Evolutionary conservation across 1,140 invertebrate species (phyloP).

Genomic region (Coelopa frigida): DNA sequence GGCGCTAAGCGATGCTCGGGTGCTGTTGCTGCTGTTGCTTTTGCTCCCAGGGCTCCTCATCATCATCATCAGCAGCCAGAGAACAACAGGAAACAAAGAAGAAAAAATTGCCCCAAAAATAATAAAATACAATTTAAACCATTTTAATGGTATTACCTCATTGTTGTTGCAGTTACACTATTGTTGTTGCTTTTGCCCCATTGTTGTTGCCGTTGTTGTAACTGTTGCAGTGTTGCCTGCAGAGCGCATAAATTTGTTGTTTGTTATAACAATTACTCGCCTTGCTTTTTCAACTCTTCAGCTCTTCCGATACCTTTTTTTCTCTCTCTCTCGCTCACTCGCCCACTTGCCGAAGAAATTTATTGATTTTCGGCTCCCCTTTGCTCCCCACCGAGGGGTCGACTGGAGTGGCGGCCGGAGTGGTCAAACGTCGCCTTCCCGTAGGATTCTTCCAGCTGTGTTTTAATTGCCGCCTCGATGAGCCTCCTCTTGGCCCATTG

Average conservation of each 20-base stretch:
- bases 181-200: neutral
- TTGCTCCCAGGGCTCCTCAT: slow-evolving; percentile 9
- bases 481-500: no score
- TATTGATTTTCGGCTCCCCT: neutral
- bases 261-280: neutral
- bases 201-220: slow-evolving; percentile 5
- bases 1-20: slow-evolving; percentile 28
- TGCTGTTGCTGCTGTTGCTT: slow-evolving; percentile 8
- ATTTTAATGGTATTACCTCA: slow-evolving; percentile 40
- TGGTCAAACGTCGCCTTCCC: neutral
- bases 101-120: neutral
- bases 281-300: neutral
- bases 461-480: slow-evolving; percentile 6
- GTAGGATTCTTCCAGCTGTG: slow-evolving; percentile 4
- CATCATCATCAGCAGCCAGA: slow-evolving; percentile 7
- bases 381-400: no score
- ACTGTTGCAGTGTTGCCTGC: slow-evolving; percentile 3
- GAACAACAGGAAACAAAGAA: neutral
- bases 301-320: slow-evolving; percentile 3
- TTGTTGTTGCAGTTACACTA: neutral
- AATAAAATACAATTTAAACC: slow-evolving; percentile 40
- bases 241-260: neutral
- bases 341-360: neutral
- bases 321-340: neutral
- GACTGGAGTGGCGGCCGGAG: no score